These are phyloP conservation scores for Ictidomys tridecemlineatus DNA, from an alignment of 2,113 vertebrate genomes.

Conservation along the genomic window DNA sequence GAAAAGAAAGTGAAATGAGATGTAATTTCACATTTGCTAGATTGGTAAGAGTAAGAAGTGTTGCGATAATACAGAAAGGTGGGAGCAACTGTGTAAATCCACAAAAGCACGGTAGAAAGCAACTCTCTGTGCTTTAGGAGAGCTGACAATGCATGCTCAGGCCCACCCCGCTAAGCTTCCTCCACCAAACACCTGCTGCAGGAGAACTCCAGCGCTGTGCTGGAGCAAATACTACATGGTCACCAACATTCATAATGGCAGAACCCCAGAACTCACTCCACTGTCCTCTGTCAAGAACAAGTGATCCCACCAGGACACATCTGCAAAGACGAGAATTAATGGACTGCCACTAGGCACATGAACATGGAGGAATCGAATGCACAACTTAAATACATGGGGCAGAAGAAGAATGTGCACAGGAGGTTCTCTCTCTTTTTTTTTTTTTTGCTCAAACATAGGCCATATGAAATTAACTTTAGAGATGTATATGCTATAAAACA, in stretches of 20 bases:
- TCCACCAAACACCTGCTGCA: neutral
- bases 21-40: neutral
- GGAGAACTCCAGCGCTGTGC: neutral
- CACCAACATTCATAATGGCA: neutral
- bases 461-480: neutral
- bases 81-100: neutral
- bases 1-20: neutral
- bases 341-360: neutral
- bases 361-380: neutral
- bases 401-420: neutral
- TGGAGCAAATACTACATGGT: neutral
- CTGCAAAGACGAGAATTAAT: neutral
- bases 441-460: neutral
- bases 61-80: neutral
- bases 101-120: neutral
- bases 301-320: neutral
- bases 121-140: neutral
- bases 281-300: neutral
- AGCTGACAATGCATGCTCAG: no score
- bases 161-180: neutral
- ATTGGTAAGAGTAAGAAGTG: neutral
- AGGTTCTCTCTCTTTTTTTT: neutral
- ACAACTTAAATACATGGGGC: neutral
- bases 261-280: neutral
- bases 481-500: neutral